These are phyloP conservation scores for Allophyes oxyacanthae DNA, from an alignment of 2,888 invertebrate species.

Conservation along the genomic window DNA sequence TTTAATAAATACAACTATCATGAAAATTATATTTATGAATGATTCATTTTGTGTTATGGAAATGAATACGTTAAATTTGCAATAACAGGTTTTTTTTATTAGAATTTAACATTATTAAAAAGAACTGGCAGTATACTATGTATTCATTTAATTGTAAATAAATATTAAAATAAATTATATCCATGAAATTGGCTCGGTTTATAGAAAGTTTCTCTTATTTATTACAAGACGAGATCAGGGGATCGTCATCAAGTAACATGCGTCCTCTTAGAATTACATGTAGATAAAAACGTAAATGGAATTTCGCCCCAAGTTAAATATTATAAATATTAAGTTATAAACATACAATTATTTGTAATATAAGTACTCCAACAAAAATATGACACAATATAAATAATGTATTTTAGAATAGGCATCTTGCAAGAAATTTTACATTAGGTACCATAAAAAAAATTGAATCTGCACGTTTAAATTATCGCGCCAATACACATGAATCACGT, in stretches of 20 bases:
- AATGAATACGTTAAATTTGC: constrained; percentile 11
- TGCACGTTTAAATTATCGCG: too few species aligned
- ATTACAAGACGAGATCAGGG: constrained; percentile 26
- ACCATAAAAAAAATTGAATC: too few species aligned
- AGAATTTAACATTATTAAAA: constrained; percentile 30
- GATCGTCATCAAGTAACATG: constrained; percentile 30
- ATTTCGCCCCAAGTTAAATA: constrained; percentile 41
- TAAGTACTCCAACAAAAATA: constrained; percentile 39
- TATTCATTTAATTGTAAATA: constrained; percentile 44
- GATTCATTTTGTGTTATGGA: constrained; percentile 12
- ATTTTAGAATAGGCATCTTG: too few species aligned
- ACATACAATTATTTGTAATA: constrained; percentile 27
- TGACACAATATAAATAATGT: constrained; percentile 32
- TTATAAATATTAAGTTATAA: constrained; percentile 18
- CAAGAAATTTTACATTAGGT: too few species aligned
- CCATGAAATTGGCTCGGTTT: constrained; percentile 54
- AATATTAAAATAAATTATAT: constrained; percentile 56
- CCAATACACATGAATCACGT: too few species aligned
- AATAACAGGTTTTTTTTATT: constrained; percentile 2
- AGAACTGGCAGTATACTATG: constrained; percentile 45
- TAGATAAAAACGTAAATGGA: constrained; percentile 35
- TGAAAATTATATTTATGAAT: constrained; percentile 26
- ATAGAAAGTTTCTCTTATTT: constrained; percentile 34
- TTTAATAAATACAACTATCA: constrained; percentile 44
- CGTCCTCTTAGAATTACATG: constrained; percentile 32